phyloP scores from a whole-genome alignment of 92 coral and sea anemone genomes.

The Parazoanthus atlanticus region DNA sequence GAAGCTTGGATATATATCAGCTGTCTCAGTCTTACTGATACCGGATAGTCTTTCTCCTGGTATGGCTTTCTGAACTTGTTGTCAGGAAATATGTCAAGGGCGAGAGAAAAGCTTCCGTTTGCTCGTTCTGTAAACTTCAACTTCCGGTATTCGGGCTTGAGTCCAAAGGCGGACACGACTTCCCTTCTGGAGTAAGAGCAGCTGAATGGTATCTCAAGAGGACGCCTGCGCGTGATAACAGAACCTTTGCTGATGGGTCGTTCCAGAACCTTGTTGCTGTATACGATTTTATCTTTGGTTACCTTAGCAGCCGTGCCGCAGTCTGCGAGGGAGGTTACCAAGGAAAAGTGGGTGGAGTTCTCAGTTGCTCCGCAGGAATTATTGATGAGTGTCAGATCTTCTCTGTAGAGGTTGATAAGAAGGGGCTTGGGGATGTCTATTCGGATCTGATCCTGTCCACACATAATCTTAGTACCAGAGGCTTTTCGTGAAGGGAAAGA shows the following conservation, averaged over 20 bases:
- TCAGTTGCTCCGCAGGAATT: constrained; percentile 47
- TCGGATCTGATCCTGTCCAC: constrained; percentile 50
- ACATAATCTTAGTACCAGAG: constrained; percentile 40
- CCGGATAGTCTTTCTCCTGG: constrained; percentile 57
- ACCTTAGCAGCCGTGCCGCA: constrained; percentile 56
- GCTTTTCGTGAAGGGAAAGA: constrained; percentile 18
- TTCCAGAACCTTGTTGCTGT: constrained; percentile 59
- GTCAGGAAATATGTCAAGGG: constrained; percentile 59
- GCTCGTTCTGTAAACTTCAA: constrained; percentile 44
- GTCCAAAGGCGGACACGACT: constrained; percentile 53
- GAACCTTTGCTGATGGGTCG: constrained; percentile 15
- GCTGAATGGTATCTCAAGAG: constrained; percentile 49
- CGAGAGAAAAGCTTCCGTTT: constrained; percentile 64
- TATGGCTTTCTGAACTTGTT: constrained; percentile 43
- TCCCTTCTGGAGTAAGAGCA: constrained; percentile 51
- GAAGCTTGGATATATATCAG: constrained; percentile 64
- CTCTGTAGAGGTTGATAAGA: constrained; percentile 33
- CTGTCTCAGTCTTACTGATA: constrained; percentile 58
- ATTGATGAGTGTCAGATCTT: constrained; percentile 52
- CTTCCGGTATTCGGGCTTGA: constrained; percentile 47
- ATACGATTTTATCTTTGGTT: constrained; percentile 39
- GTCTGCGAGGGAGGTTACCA: constrained; percentile 41
- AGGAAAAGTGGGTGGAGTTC: constrained; percentile 57
- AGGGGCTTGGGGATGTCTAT: constrained; percentile 56
- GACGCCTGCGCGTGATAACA: constrained; percentile 56